phyloP scores from a whole-genome alignment of 2,888 invertebrate species.

The Ditula angustiorana region DNA sequence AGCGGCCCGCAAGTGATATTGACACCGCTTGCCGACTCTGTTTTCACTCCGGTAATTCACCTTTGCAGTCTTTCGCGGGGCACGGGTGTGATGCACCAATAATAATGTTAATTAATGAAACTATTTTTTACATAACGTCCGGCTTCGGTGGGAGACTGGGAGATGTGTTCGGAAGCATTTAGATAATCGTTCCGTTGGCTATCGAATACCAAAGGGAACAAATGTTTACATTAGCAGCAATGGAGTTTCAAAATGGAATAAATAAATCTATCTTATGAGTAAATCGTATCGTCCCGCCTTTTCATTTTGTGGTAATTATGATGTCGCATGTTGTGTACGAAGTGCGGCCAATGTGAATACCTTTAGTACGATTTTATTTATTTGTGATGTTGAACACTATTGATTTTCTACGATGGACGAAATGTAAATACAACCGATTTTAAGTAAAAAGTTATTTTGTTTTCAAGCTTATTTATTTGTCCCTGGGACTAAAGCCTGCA shows the following conservation, averaged over 20 bases:
- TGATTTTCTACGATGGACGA: constrained; percentile 85
- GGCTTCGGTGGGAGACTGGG: constrained; percentile 54
- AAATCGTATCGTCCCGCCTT: constrained; percentile 78
- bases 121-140: constrained; percentile 53
- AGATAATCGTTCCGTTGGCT: constrained; percentile 68
- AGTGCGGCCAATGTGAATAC: constrained; percentile 81
- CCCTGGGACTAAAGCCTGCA: constrained; percentile 48
- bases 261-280: constrained; percentile 67
- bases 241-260: constrained; percentile 72
- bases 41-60: constrained; percentile 60
- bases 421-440: constrained; percentile 86
- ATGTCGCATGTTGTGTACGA: constrained; percentile 79
- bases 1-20: constrained; percentile 59
- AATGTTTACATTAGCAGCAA: constrained; percentile 64
- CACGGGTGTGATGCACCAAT: constrained; percentile 53
- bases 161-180: constrained; percentile 67
- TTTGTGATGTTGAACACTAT: constrained; percentile 85
- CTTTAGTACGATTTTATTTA: constrained; percentile 84
- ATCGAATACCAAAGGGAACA: constrained; percentile 73
- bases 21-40: constrained; percentile 66
- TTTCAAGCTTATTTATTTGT: constrained; percentile 81
- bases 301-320: constrained; percentile 79
- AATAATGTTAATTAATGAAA: constrained; percentile 45
- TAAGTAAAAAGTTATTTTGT: constrained; percentile 85
- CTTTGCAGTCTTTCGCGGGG: constrained; percentile 61